Conservation (phyloP, 1,140 invertebrate species). For the Pinna nobilis region DNA sequence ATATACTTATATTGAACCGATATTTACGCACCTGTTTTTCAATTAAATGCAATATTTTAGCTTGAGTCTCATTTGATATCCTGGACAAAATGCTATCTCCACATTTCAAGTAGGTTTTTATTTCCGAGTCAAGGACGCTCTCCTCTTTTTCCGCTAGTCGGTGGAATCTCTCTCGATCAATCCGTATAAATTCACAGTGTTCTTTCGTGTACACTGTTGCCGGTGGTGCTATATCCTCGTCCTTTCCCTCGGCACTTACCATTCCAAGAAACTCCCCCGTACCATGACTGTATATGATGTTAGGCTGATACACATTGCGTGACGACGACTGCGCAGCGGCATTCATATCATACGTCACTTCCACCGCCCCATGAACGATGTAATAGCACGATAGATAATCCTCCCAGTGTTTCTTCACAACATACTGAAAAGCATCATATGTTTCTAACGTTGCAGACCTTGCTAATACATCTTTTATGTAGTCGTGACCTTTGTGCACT, state of each 20-base stretch:
- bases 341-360: slow-evolving; percentile 65
- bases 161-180: slow-evolving; percentile 62
- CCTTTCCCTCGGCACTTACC: slow-evolving; percentile 58
- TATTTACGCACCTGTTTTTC: slow-evolving; percentile 36
- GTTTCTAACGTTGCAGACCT: slow-evolving; percentile 58
- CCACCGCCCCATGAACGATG: slow-evolving; percentile 60
- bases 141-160: slow-evolving; percentile 22
- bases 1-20: background rate
- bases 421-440: slow-evolving; percentile 57
- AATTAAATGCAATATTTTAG: slow-evolving; percentile 49
- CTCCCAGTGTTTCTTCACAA: slow-evolving; percentile 57
- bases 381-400: slow-evolving; percentile 62
- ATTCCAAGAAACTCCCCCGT: slow-evolving; percentile 66
- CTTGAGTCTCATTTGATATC: slow-evolving; percentile 40
- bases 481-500: slow-evolving; percentile 65
- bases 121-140: slow-evolving; percentile 26
- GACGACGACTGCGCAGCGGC: slow-evolving; percentile 40
- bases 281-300: slow-evolving; percentile 68
- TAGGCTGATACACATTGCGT: slow-evolving; percentile 61
- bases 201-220: slow-evolving; percentile 62
- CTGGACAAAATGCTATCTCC: slow-evolving; percentile 38
- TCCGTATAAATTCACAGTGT: slow-evolving; percentile 56
- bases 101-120: slow-evolving; percentile 27
- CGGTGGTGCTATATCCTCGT: slow-evolving; percentile 63
- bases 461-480: slow-evolving; percentile 62